Base-by-base conservation (phyloP, 2,797 vertebrate genomes). In the Sebastes flavidus region DNA sequence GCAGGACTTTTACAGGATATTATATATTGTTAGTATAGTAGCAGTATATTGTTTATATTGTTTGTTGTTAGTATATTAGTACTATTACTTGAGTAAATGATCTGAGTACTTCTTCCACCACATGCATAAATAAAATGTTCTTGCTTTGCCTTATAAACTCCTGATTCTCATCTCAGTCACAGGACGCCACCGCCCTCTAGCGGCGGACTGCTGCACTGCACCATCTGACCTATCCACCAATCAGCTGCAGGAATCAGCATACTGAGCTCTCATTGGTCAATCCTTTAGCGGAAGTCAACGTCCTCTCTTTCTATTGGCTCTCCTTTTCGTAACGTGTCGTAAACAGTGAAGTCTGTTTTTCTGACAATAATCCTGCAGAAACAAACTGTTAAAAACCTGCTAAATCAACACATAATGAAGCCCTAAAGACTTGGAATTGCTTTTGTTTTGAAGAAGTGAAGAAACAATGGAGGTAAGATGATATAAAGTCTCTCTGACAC, bases 381-480 rank as follows among this genome's bases (percentile, higher is more conserved):
- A n/a, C n/a, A 52, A 13, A 38, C 36, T 4, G 34, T 36, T 34
- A 38, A 36, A 80, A 76, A 77, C 16, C 1, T 25, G 24, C 16
- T 29, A 54, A 75, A 78, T 36, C 20, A 18, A 42, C 3, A 7
- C 24, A 56, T 6, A 67, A 92, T 90, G 88, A 77, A 82, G 13
- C 20, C 1, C 3, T 90, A 77, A 86, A 30, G 56, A 30, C 0
- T 29, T 27, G 36, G 10, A 72, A 56, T 29, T 30, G 36, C 4
- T 52, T 61, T 66, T 0, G 22, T 32, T 80, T 78, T 79, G 0
- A 25, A 29, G 49, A 73, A 13, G 29, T 2, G 22, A 70, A 66
- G 52, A 79, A 10, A 87, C 9, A 4, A 96, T 96, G 95, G 95
- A 95, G 94, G 96, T 96, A 87, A 92, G 88, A 0, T 20, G 2